These are phyloP conservation scores for Bathynomus jamesi DNA, from an alignment of 1,140 invertebrate species.

Conservation along the genomic window DNA sequence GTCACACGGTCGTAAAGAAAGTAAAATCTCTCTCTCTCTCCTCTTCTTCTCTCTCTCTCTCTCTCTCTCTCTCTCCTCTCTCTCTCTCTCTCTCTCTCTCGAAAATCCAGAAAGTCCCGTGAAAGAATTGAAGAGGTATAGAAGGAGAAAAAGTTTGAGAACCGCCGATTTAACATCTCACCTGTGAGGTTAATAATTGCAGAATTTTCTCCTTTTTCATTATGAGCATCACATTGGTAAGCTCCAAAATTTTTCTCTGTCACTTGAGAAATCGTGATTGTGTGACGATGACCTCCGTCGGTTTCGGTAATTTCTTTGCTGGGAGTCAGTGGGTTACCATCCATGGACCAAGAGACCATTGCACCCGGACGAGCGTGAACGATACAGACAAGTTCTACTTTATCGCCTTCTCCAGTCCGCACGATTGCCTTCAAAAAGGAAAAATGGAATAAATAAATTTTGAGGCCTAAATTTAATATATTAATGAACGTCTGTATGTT, in stretches of 20 bases:
- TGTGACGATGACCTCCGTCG: slow-evolving; percentile 27
- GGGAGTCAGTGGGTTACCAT: slow-evolving; percentile 5
- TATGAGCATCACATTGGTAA: slow-evolving; percentile 32
- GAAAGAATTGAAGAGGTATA: too few species aligned
- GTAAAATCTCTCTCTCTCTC: too few species aligned
- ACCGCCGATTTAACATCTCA: too few species aligned
- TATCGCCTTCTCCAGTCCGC: slow-evolving; percentile 30
- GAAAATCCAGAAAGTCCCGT: too few species aligned
- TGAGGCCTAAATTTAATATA: background rate
- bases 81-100: too few species aligned
- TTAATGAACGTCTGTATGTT: background rate
- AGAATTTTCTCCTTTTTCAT: background rate
- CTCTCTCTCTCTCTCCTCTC: too few species aligned
- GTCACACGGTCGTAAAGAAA: too few species aligned
- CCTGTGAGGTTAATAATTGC: background rate
- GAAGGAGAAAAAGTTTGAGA: too few species aligned
- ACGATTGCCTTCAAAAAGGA: slow-evolving; percentile 17
- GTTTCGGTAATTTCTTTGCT: slow-evolving; percentile 18
- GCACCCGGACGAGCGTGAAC: slow-evolving; percentile 29
- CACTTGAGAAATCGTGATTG: slow-evolving; percentile 25
- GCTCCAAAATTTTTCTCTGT: slow-evolving; percentile 28
- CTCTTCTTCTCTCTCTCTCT: too few species aligned
- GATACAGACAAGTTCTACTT: slow-evolving; percentile 30
- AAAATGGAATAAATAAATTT: background rate
- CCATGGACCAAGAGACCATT: slow-evolving; percentile 13